phyloP scores from a whole-genome alignment of 2,797 vertebrate genomes.

The Tachyglossus aculeatus region DNA sequence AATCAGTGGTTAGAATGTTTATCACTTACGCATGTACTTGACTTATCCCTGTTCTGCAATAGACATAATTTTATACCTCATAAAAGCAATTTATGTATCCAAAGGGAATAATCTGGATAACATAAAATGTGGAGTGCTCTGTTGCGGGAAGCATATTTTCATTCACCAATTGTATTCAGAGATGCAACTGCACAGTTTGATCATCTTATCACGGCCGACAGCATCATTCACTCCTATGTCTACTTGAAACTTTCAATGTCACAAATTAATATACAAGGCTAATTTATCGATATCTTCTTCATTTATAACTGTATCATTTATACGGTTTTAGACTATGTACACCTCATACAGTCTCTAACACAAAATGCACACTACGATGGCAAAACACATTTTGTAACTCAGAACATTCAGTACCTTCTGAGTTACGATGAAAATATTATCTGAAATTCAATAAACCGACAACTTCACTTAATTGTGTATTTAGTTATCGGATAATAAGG shows the following conservation, averaged over 20 bases:
- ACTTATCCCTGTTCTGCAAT: constrained; percentile 84
- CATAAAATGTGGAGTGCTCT: constrained; percentile 78
- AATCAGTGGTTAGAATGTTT: constrained; percentile 80
- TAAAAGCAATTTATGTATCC: constrained; percentile 86
- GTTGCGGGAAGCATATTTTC: constrained; percentile 79
- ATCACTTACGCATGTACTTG: constrained; percentile 80
- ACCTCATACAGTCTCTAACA: constrained; percentile 16
- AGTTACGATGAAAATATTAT: constrained; percentile 48
- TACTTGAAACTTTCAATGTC: constrained; percentile 66
- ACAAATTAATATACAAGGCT: constrained; percentile 75
- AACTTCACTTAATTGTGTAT: neutral
- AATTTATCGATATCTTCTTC: constrained; percentile 68
- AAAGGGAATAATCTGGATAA: constrained; percentile 83
- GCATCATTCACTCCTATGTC: constrained; percentile 73
- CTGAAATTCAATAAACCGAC: constrained; percentile 55
- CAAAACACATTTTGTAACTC: constrained; percentile 63
- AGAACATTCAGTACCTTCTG: constrained; percentile 54
- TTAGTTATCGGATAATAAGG: constrained; percentile 26
- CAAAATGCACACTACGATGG: constrained; percentile 24
- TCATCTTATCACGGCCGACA: constrained; percentile 73
- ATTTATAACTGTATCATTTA: constrained; percentile 65
- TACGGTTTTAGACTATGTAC: constrained; percentile 53
- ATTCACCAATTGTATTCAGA: constrained; percentile 79
- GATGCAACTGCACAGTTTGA: constrained; percentile 75
- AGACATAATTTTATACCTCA: constrained; percentile 86